Percentiles rank a stretch among this genome's conserved stretches.
Evolutionary conservation across 1,140 invertebrate genomes (phyloP).

Genomic region (Venturia canescens): DNA sequence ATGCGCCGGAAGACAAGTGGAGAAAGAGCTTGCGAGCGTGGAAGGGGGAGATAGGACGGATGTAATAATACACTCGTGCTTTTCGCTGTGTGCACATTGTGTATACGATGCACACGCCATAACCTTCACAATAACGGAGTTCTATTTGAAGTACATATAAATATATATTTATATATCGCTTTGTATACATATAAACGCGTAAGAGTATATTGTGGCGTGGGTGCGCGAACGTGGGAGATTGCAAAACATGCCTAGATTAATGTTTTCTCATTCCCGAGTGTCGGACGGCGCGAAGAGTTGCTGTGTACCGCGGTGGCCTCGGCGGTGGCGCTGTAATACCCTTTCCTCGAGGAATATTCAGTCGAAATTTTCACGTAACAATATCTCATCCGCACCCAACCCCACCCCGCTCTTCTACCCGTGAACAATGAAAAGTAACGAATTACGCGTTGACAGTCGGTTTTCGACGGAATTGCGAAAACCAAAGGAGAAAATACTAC

Average conservation of each 20-base stretch:
- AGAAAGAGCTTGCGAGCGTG: neutral
- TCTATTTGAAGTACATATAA: constrained; percentile 62
- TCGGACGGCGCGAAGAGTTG: neutral
- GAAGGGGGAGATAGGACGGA: neutral
- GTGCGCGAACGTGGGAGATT: constrained; percentile 68
- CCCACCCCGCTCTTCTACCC: constrained; percentile 38
- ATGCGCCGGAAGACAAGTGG: neutral
- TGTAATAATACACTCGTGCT: constrained; percentile 38
- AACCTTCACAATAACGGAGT: constrained; percentile 75
- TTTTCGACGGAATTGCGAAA: constrained; percentile 32
- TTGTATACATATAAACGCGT: constrained; percentile 36
- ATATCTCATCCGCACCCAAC: constrained; percentile 2
- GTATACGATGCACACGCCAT: constrained; percentile 55
- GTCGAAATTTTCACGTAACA: constrained; percentile 13
- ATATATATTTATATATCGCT: constrained; percentile 23
- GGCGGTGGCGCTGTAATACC: neutral
- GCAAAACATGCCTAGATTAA: constrained; percentile 77
- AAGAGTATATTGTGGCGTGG: constrained; percentile 1
- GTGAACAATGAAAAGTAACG: constrained; percentile 71
- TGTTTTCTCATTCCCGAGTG: constrained; percentile 74
- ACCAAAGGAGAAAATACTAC: neutral
- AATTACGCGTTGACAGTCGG: constrained; percentile 59
- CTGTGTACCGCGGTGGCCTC: neutral
- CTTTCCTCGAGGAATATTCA: constrained; percentile 10
- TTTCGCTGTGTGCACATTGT: constrained; percentile 66